Conservation (phyloP, 53 echinoderm and acorn worm species). For the Hippasteria phrygiana region DNA sequence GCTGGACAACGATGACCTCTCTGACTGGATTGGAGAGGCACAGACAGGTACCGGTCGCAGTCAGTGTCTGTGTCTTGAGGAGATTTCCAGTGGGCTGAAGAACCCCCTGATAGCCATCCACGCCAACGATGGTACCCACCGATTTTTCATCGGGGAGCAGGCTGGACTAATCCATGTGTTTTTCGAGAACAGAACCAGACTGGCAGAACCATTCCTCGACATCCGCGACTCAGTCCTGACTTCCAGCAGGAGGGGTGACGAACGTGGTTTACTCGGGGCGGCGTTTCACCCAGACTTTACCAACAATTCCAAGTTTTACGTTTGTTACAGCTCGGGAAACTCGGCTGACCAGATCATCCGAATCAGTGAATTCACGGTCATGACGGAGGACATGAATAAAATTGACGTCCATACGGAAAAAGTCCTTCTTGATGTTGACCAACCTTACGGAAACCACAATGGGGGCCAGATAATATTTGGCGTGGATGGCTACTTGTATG, state of each 20-base stretch:
- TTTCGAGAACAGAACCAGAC: slow-evolving; percentile 74
- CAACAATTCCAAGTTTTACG: slow-evolving; percentile 77
- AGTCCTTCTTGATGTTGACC: slow-evolving; percentile 71
- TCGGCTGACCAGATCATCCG: slow-evolving; percentile 20
- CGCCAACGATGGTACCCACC: slow-evolving; percentile 87
- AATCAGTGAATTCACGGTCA: slow-evolving; percentile 74
- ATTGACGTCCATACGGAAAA: slow-evolving; percentile 76
- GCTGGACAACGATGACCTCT: slow-evolving; percentile 64
- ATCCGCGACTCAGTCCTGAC: slow-evolving; percentile 75
- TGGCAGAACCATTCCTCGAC: slow-evolving; percentile 89
- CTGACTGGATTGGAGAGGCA: slow-evolving; percentile 64
- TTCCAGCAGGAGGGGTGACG: slow-evolving; percentile 69
- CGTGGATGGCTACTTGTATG: slow-evolving; percentile 82
- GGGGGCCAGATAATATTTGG: slow-evolving; percentile 92
- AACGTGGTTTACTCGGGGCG: slow-evolving; percentile 90
- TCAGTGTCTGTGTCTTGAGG: slow-evolving; percentile 85
- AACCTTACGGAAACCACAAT: slow-evolving; percentile 91
- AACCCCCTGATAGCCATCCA: slow-evolving; percentile 85
- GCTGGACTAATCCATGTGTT: slow-evolving; percentile 79
- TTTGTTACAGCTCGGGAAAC: slow-evolving; percentile 77
- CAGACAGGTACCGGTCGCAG: slow-evolving; percentile 67
- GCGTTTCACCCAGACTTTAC: slow-evolving; percentile 88
- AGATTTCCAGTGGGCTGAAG: slow-evolving; percentile 85
- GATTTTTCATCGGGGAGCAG: slow-evolving; percentile 91
- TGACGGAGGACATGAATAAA: slow-evolving; percentile 75